A percentile compares a stretch with the other conserved stretches of the same genome.
phyloP scores from a whole-genome alignment of 2,797 vertebrate genomes.

The Threskiornis aethiopicus region DNA sequence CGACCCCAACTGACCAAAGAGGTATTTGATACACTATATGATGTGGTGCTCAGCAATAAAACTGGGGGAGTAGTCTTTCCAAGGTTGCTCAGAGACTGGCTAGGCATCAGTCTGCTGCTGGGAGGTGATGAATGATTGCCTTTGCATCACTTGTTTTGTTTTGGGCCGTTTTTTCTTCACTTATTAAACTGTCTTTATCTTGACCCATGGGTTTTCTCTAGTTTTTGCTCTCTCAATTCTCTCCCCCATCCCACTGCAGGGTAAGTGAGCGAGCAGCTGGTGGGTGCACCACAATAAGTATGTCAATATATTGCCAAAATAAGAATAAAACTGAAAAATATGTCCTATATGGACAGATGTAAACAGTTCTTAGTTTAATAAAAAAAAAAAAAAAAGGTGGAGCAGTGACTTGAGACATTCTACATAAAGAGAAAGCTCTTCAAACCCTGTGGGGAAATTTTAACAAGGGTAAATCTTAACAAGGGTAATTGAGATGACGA shows the following conservation, averaged over 20 bases:
- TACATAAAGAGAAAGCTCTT: neutral
- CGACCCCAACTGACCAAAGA: neutral
- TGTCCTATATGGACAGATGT: neutral
- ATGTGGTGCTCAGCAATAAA: neutral
- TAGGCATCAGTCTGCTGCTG: neutral
- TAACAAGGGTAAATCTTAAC: neutral
- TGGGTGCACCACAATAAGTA: neutral
- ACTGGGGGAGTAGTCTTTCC: neutral
- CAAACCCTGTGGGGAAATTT: neutral
- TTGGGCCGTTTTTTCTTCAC: neutral
- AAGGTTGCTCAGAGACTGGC: neutral
- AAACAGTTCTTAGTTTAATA: neutral
- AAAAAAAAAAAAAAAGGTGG: neutral
- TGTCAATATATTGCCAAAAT: neutral
- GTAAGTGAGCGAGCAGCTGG: neutral
- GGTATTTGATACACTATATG: neutral
- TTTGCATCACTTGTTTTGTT: neutral
- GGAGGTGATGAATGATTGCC: neutral
- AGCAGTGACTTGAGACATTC: neutral
- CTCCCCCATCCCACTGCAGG: neutral
- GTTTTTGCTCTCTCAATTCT: neutral
- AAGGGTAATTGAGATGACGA: neutral
- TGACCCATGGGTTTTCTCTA: accelerated
- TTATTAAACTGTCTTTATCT: neutral
- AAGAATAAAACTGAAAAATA: neutral